Evolutionary conservation across 2,797 vertebrate genomes (phyloP).

Genomic region (Enteromius afrohamiltoni): DNA sequence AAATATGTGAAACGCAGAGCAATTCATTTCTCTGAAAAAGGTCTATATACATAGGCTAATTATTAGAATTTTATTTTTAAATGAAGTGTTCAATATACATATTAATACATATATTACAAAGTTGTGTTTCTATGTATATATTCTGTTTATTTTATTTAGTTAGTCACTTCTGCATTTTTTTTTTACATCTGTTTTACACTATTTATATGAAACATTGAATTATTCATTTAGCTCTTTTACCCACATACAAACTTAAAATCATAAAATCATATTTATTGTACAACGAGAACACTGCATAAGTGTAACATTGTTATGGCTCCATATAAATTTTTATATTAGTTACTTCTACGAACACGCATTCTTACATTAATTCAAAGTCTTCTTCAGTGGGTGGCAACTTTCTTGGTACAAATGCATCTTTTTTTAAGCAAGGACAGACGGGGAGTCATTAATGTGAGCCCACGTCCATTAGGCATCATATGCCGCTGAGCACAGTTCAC

Average conservation of each 20-base stretch:
- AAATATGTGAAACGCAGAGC: neutral
- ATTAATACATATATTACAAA: neutral
- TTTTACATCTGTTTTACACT: neutral
- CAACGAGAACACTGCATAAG: neutral
- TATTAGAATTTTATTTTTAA: neutral
- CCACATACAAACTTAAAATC: neutral
- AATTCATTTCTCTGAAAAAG: neutral
- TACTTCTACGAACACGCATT: neutral
- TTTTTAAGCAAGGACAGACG: slow-evolving; percentile 58
- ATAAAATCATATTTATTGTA: neutral
- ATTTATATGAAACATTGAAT: neutral
- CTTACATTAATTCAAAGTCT: slow-evolving; percentile 30
- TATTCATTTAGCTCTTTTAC: neutral
- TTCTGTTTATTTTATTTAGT: neutral
- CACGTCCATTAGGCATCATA: slow-evolving; percentile 46
- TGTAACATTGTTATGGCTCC: neutral
- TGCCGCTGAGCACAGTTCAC: slow-evolving; percentile 32
- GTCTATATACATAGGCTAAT: neutral
- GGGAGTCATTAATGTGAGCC: slow-evolving; percentile 53
- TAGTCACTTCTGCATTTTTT: neutral
- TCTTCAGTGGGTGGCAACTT: slow-evolving; percentile 5
- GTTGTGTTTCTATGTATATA: neutral
- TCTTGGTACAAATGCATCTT: slow-evolving; percentile 31
- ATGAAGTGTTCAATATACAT: neutral
- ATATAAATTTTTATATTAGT: neutral